Conservation (phyloP, 1,140 invertebrate genomes). For the Rhopalosiphum padi region DNA sequence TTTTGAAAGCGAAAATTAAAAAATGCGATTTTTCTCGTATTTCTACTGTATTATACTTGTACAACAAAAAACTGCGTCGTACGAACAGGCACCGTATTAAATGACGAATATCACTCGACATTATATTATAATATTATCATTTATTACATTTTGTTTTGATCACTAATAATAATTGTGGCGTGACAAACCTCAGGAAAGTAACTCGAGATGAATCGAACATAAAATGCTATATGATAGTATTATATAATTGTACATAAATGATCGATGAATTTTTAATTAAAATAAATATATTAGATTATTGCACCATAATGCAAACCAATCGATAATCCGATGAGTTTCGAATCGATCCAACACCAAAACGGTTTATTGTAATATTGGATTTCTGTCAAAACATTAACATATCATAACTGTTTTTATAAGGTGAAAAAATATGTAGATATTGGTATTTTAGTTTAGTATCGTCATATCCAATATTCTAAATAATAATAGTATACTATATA, state of each 20-base stretch:
- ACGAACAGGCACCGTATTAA: neutral
- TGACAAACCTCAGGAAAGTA: too few relatives aligned
- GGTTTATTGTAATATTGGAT: neutral
- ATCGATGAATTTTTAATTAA: too few relatives aligned
- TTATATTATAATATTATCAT: too few relatives aligned
- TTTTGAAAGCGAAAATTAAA: neutral
- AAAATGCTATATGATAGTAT: too few relatives aligned
- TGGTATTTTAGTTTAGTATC: neutral
- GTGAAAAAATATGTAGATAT: neutral
- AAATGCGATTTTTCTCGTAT: neutral
- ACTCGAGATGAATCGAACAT: too few relatives aligned
- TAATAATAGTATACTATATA: neutral
- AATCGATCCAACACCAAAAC: neutral
- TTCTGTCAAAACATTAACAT: neutral
- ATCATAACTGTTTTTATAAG: neutral
- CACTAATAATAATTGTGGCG: neutral
- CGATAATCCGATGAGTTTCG: neutral
- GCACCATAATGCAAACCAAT: too few relatives aligned
- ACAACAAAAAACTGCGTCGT: neutral
- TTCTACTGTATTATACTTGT: too few relatives aligned
- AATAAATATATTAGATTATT: too few relatives aligned
- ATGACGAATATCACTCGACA: neutral
- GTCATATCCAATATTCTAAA: neutral
- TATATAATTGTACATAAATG: too few relatives aligned
- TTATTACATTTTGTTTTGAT: too few relatives aligned